Conservation (phyloP, 2,797 vertebrate species). For the Xerus rutilus region DNA sequence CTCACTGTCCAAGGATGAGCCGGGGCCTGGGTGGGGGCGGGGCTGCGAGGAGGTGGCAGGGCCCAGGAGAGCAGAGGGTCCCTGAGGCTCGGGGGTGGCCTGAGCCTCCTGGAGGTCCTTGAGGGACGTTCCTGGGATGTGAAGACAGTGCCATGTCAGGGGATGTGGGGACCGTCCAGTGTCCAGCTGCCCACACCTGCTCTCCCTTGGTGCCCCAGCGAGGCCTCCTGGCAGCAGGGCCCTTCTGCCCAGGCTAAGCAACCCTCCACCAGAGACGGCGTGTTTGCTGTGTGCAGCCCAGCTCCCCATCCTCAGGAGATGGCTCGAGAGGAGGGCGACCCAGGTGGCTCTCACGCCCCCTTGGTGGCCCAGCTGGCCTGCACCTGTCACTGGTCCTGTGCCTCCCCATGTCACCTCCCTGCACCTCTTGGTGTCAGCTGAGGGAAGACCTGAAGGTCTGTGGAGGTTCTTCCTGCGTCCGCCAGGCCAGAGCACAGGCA, state of each 20-base stretch:
- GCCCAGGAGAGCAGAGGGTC: not conserved
- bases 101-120: accelerated
- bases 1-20: too few relatives aligned
- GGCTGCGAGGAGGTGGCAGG: accelerated
- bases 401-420: not conserved
- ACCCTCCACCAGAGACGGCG: not conserved
- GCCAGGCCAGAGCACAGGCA: not conserved
- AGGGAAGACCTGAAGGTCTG: too few relatives aligned
- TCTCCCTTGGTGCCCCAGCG: accelerated
- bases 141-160: too few relatives aligned
- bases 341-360: too few relatives aligned
- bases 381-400: not conserved
- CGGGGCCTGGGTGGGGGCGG: not conserved
- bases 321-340: accelerated
- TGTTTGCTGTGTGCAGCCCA: too few relatives aligned
- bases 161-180: too few relatives aligned
- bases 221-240: too few relatives aligned
- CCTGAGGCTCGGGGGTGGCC: not conserved
- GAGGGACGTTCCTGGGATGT: too few relatives aligned
- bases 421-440: accelerated
- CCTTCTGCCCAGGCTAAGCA: too few relatives aligned
- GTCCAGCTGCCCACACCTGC: not conserved
- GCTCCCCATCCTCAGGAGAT: accelerated
- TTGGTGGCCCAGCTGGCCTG: accelerated
- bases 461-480: too few relatives aligned